Evolutionary conservation across 2,113 vertebrate species (phyloP), one percentile per base, ranked within the genome.

Genomic region (Apteryx owenii): DNA sequence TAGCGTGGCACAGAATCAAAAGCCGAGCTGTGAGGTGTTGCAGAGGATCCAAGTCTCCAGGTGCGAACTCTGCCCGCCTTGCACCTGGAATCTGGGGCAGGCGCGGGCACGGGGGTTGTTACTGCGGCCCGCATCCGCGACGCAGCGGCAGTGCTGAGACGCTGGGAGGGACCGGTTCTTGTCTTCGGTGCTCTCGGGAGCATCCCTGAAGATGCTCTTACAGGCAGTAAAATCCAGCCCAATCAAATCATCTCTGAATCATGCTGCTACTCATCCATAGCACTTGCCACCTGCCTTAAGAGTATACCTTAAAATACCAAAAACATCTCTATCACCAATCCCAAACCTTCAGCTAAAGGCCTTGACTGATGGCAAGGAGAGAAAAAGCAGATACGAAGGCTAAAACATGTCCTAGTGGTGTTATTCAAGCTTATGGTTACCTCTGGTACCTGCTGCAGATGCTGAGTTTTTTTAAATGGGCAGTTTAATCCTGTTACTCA

Each of bases 371-470:
- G 56, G 61, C 65, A 20, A 18, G 71, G 48, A 40, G 75, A 69
- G 38, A 6, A 33, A 42, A 33, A 58, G 70, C 40, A 56, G 78
- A 12, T 56, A 3, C n/a, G 31, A 38, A 66, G 81, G 11, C 1
- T 22, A 10, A 40, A 70, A 15, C 1, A 0, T 4, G 72, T 83
- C 85, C 76, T 80, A 5, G 58, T 25, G 71, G 33, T 56, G 85
- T n/a, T 93, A 48, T 71, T 94, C 91, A 95, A 94, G 96, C 93
- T 95, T 91, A 70, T 51, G 44, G 85, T 85, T 91, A 90, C 66
- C 54, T 82, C 72, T 20, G 53, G 5, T 12, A 56, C 79, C 75
- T 20, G 70, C 51, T 36, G 70, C 56, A 5, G 17, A n/a, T 17
- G 33, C 58, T 54, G 92, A 65, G 92, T 33, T 72, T 82, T 90